Conservation (phyloP, 2,113 vertebrate species). For the Anolis carolinensis region DNA sequence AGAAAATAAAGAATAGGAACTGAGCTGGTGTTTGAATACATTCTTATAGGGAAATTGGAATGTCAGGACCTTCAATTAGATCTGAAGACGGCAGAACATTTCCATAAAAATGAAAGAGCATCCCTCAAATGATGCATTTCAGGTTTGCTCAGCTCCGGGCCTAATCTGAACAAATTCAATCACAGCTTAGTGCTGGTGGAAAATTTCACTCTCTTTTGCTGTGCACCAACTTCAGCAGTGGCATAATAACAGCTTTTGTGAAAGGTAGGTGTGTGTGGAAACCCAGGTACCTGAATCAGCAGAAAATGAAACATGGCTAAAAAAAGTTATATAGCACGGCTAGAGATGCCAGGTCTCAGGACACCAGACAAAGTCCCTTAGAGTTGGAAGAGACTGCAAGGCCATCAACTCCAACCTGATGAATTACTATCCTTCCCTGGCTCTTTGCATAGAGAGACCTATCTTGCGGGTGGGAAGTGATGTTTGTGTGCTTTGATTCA, state of each 20-base stretch:
- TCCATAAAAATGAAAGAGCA: slow-evolving; percentile 31
- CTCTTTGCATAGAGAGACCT: too few species aligned
- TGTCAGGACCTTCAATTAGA: slow-evolving; percentile 55
- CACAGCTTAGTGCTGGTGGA: neutral
- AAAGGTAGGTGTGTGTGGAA: neutral
- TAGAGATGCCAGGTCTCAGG: too few species aligned
- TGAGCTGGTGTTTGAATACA: slow-evolving; percentile 47
- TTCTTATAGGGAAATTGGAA: slow-evolving; percentile 46
- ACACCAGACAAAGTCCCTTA: too few species aligned
- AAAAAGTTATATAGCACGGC: neutral
- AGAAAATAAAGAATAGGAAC: slow-evolving; percentile 31
- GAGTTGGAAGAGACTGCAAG: too few species aligned
- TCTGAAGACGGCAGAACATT: slow-evolving; percentile 33
- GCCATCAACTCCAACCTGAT: too few species aligned
- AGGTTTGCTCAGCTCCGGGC: neutral
- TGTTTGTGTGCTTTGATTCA: too few species aligned
- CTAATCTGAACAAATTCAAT: slow-evolving; percentile 38
- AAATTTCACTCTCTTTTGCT: neutral
- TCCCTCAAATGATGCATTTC: slow-evolving; percentile 12
- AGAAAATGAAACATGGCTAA: neutral
- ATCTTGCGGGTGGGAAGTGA: too few species aligned
- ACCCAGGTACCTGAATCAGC: slow-evolving; percentile 26
- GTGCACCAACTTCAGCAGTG: neutral
- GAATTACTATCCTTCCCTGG: too few species aligned
- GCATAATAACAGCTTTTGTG: neutral